Base-by-base conservation (phyloP, 2,888 invertebrate species). In the Mimachlamys varia region DNA sequence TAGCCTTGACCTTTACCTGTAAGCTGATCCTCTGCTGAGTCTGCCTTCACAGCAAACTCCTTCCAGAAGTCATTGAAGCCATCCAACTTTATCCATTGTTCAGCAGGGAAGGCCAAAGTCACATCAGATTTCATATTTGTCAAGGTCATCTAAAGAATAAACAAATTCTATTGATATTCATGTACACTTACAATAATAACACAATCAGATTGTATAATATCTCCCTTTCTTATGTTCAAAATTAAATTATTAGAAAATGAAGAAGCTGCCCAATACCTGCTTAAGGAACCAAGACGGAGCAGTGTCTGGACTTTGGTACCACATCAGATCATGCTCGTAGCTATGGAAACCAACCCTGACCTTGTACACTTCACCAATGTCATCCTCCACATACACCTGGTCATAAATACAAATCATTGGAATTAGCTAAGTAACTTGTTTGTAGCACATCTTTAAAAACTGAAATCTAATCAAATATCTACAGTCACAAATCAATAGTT, bases 351-450 rank as follows among this genome's bases (percentile, higher is more conserved):
- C 95, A 87, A 95, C 92, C 55, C 96, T 92, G 49, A 96, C 93
- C 91, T 96, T 96, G 92, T 94, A 95, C 89, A 95, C 89, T 49
- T 93, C 92, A 15, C 96, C 96, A n/a, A 96, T 89, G 33, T 94
- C 93, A 49, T 92, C 92, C 19, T 92, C 89, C n/a, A 95, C 94
- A 58, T 91, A 53, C 19, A 94, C 76, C 76, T 76, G 76, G 13
- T 0, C 76, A 76, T 27, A 3, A 27, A 76, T 15, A 76, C 33
- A 76, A 2, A 33, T 0, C 27, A 76, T 76, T 7, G 15, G 0
- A 58, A 58, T 58, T 19, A 58, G 22, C 58, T 2, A 19, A 53
- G 22, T 58, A 12, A 53, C 13, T 19, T 53, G 53, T 19, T 58
- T 58, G n/a, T 0, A 58, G 0, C 58, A 19, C 22, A 53, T 7